phyloP scores from a whole-genome alignment of 1,140 invertebrate genomes.

The Drosophila melanica region DNA sequence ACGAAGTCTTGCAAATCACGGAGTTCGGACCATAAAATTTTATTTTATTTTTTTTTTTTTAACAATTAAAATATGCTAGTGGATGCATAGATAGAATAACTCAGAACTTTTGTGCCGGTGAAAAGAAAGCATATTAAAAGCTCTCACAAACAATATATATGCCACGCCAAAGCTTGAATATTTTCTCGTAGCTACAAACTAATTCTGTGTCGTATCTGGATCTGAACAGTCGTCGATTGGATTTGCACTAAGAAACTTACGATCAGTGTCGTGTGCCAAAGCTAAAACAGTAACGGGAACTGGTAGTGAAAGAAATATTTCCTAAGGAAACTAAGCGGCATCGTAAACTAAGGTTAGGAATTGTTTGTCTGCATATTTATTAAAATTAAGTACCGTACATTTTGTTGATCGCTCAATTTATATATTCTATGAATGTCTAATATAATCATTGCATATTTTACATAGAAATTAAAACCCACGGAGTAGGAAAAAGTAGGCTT shows the following conservation, averaged over 20 bases:
- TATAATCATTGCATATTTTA: too few relatives aligned
- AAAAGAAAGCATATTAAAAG: conserved; percentile 6
- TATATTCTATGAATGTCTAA: too few relatives aligned
- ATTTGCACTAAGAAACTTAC: conserved; percentile 3
- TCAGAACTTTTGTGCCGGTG: neutral
- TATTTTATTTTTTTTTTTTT: too few relatives aligned
- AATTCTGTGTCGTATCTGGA: conserved; percentile 5
- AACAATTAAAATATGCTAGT: too few relatives aligned
- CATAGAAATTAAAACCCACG: too few relatives aligned
- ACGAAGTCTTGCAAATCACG: too few relatives aligned
- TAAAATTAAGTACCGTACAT: too few relatives aligned
- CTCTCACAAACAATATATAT: neutral
- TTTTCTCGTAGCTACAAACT: neutral
- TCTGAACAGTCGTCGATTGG: conserved; percentile 8
- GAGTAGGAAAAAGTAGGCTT: too few relatives aligned
- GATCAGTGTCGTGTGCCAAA: neutral
- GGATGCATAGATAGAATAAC: neutral
- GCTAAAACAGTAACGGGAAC: neutral
- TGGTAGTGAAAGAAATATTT: neutral
- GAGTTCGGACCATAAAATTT: too few relatives aligned
- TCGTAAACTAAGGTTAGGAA: neutral
- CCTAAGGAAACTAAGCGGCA: neutral
- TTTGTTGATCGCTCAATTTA: too few relatives aligned
- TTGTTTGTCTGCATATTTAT: neutral
- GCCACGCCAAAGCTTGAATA: conserved; percentile 9